A percentile compares a stretch with the other conserved stretches of the same genome.
Evolutionary conservation across 1,140 invertebrate genomes (phyloP).

Genomic region (Drosophila littoralis): DNA sequence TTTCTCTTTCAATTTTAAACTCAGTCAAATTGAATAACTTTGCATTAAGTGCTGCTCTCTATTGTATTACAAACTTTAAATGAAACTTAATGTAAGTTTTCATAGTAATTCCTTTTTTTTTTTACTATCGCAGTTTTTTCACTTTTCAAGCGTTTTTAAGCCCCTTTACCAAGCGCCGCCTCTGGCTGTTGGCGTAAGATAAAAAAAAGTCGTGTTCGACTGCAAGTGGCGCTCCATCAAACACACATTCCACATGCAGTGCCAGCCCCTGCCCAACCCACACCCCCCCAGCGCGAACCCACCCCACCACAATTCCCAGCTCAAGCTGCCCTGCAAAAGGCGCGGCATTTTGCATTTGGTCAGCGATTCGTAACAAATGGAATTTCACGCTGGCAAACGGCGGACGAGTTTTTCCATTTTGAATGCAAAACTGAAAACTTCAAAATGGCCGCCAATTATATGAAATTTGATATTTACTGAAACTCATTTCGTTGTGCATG

Average conservation of each 20-base stretch:
- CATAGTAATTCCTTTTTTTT: too few relatives aligned
- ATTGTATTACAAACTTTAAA: too few relatives aligned
- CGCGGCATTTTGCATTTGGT: slow-evolving; percentile 42
- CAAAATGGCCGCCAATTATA: slow-evolving; percentile 78
- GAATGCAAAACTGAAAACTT: slow-evolving; percentile 43
- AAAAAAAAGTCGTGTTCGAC: slow-evolving; percentile 30
- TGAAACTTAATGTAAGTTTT: too few relatives aligned
- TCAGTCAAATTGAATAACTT: too few relatives aligned
- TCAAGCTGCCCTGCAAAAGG: slow-evolving; percentile 3
- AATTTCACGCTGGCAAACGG: neutral
- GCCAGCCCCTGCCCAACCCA: neutral
- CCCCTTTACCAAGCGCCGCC: slow-evolving; percentile 5
- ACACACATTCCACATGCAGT: slow-evolving; percentile 21
- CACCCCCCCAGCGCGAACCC: neutral
- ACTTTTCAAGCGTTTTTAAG: too few relatives aligned
- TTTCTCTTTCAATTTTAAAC: too few relatives aligned
- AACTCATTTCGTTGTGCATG: slow-evolving; percentile 26
- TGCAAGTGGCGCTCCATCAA: slow-evolving; percentile 43
- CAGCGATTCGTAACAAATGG: slow-evolving; percentile 30
- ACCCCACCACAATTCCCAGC: neutral
- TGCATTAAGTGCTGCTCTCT: too few relatives aligned
- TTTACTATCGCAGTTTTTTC: too few relatives aligned
- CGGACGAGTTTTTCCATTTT: slow-evolving; percentile 44
- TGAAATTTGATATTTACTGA: slow-evolving; percentile 69
- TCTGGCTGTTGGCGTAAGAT: slow-evolving; percentile 4